phyloP scores from a whole-genome alignment of 2,797 vertebrate genomes.

The Adelosebastes latens region DNA sequence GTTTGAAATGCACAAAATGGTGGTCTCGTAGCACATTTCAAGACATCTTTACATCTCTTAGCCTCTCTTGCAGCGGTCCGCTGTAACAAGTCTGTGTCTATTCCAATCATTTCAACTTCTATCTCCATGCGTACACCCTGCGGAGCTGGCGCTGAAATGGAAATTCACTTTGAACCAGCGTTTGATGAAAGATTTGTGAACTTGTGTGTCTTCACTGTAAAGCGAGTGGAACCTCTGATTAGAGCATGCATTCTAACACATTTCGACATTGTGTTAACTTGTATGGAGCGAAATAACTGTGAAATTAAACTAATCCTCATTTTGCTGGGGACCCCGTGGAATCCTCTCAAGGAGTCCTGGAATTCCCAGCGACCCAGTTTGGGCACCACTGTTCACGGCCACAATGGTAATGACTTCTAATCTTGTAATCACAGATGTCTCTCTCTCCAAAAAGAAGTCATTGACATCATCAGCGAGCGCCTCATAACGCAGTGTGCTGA shows the following conservation, averaged over 20 bases:
- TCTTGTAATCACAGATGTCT: constrained; percentile 74
- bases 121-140: constrained; percentile 15
- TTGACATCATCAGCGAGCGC: constrained; percentile 69
- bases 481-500: constrained; percentile 68
- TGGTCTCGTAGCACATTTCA: constrained; percentile 1
- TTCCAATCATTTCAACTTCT: constrained; percentile 37
- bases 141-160: constrained; percentile 32
- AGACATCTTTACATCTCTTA: constrained; percentile 2
- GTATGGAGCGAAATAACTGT: constrained; percentile 36
- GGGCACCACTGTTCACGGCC: constrained; percentile 43
- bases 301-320: constrained; percentile 57
- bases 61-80: not conserved
- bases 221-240: constrained; percentile 16
- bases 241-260: not conserved
- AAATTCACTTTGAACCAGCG: constrained; percentile 44
- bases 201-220: constrained; percentile 23
- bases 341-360: constrained; percentile 35
- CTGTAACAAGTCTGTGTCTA: constrained; percentile 14
- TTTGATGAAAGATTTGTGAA: constrained; percentile 50
- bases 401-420: constrained; percentile 70
- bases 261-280: constrained; percentile 24
- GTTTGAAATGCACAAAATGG: constrained; percentile 1
- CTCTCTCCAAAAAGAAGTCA: constrained; percentile 64
- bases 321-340: constrained; percentile 29
- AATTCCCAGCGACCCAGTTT: constrained; percentile 52